Percentiles rank a stretch among this genome's conserved stretches.
Evolutionary conservation across 1,140 invertebrate species (phyloP).

Genomic region (Heliconius himera): DNA sequence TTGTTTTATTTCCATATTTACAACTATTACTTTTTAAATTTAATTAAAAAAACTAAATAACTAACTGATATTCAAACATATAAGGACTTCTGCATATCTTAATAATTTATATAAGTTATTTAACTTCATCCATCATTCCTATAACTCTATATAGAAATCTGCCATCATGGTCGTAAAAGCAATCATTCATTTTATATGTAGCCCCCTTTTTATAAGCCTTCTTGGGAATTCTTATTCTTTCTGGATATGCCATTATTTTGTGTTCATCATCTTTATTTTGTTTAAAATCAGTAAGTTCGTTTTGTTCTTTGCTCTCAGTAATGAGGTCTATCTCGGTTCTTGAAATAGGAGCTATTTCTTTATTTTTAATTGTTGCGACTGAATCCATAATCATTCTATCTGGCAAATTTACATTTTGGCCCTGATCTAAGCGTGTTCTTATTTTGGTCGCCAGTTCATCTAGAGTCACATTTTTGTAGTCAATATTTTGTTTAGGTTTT

Average conservation of each 20-base stretch:
- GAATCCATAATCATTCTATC: conserved; percentile 66
- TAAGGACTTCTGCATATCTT: neutral
- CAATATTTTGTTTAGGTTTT: conserved; percentile 41
- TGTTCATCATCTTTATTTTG: conserved; percentile 47
- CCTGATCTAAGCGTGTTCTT: conserved; percentile 59
- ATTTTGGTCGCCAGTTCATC: conserved; percentile 66
- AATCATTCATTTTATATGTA: conserved; percentile 88
- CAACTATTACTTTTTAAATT: neutral
- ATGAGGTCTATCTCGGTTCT: conserved; percentile 58
- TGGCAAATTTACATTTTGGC: conserved; percentile 60
- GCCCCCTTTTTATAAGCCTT: conserved; percentile 82
- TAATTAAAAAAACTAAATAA: no score
- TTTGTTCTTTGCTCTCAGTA: conserved; percentile 51
- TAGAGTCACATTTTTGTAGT: conserved; percentile 59
- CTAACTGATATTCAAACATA: neutral
- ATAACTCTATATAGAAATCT: conserved; percentile 89
- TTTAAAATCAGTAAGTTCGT: conserved; percentile 51
- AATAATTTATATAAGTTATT: neutral
- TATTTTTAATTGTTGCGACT: conserved; percentile 45
- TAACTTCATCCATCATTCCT: conserved; percentile 76
- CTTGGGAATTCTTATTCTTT: conserved; percentile 85
- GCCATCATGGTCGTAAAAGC: conserved; percentile 89
- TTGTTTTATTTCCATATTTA: conserved; percentile 47
- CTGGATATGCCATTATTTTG: conserved; percentile 73
- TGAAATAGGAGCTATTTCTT: neutral